These are phyloP conservation scores for Iguana delicatissima DNA, from an alignment of 2,797 vertebrate genomes.

Conservation along the genomic window DNA sequence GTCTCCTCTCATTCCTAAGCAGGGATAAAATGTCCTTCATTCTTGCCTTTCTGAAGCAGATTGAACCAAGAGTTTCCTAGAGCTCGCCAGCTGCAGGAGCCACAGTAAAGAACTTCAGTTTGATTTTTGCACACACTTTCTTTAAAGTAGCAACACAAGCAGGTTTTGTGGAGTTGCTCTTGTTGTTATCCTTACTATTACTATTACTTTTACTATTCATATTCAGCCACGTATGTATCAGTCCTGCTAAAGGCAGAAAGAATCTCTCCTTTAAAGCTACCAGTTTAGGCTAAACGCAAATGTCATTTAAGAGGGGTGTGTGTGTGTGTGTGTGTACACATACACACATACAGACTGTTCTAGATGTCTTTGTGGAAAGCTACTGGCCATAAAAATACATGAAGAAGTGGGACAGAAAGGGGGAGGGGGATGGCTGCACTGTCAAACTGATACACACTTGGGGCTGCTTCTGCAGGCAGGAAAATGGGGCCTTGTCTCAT, in stretches of 20 bases:
- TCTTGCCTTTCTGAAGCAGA: not conserved
- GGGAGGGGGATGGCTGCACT: constrained; percentile 22
- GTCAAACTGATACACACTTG: not conserved
- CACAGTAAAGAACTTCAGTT: not conserved
- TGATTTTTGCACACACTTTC: not conserved
- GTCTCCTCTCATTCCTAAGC: not conserved
- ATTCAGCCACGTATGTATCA: not conserved
- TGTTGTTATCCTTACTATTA: not conserved
- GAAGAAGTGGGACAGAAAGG: not conserved
- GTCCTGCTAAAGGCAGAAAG: not conserved
- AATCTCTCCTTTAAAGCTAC: not conserved
- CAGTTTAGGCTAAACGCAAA: not conserved
- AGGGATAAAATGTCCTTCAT: constrained; percentile 13
- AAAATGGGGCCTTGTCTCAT: constrained; percentile 27
- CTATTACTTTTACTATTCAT: not conserved
- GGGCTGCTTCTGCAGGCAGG: constrained; percentile 46
- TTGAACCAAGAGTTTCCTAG: not conserved
- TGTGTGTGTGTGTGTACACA: no score
- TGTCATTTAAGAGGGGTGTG: not conserved
- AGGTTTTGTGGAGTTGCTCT: not conserved
- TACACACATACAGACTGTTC: not conserved
- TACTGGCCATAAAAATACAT: constrained; percentile 1
- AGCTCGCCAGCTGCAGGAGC: not conserved
- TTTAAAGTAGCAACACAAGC: not conserved
- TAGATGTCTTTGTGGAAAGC: not conserved